Base-by-base conservation (phyloP, 2,888 invertebrate species). In the Lepidocyrtoides sp. region DNA sequence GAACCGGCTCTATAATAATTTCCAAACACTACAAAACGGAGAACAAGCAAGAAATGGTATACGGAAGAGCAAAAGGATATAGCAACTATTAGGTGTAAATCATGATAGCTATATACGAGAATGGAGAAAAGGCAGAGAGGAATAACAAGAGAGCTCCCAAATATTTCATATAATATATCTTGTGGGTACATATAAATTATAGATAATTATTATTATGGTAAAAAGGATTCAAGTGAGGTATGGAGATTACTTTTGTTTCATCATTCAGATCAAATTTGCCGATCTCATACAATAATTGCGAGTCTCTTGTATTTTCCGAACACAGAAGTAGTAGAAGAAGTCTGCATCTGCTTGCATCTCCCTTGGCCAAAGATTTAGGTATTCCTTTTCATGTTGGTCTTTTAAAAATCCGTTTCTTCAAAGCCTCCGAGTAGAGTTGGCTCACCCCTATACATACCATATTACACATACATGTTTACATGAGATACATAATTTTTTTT, bases 391-490 rank as follows among this genome's bases (percentile, higher is more conserved):
- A 91, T 48, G 86, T 84, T 87, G 87, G 87, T 87, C 75, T 87
- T 91, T 88, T 94, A 94, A 94, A 94, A 94, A 93, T 94, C 94
- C 94, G 94, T 94, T 93, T 94, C 94, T 94, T 94, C 94, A 92
- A 94, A 94, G 93, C 94, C 93, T 94, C 94, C 94, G 93, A 94
- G 94, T 93, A 94, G 94, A 93, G 94, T 94, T 93, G 94, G 94
- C 93, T 94, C 94, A 91, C 94, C 94, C 94, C 94, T 94, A 93
- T 84, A 92, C 83, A 89, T 69, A 91, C n/a, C 48, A 82, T 75
- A 60, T 57, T 41, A 79, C 36, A 75, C 60, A 89, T 41, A 48
- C n/a, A 89, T 32, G 48, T 57, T 57, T 79, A 57, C n/a, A 79
- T 17, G 54, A 51, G n/a, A 77, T 77, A 23, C 5, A 66, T n/a